Percentiles rank a stretch among this genome's conserved stretches.
phyloP scores from a whole-genome alignment of 1,140 invertebrate genomes.

The Sminthurinus signatus region DNA sequence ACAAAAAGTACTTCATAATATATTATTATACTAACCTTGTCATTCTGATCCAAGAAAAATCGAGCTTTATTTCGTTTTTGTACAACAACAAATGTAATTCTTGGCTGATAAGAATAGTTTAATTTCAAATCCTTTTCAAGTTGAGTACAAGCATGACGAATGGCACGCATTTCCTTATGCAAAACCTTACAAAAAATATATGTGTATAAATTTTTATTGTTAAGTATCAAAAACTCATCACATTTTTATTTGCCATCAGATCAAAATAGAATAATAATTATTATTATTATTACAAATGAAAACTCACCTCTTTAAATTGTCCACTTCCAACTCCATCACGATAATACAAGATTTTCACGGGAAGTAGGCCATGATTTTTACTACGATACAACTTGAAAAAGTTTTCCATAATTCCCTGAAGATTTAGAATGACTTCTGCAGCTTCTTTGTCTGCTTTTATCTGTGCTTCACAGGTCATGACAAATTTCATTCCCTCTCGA shows the following conservation, averaged over 20 bases:
- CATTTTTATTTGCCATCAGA: neutral
- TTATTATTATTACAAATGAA: neutral
- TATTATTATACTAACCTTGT: constrained; percentile 81
- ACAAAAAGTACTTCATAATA: constrained; percentile 55
- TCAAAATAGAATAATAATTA: neutral
- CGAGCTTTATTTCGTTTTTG: constrained; percentile 51
- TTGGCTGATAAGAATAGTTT: constrained; percentile 57
- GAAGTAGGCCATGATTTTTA: constrained; percentile 30
- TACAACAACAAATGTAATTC: constrained; percentile 52
- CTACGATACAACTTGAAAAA: constrained; percentile 41
- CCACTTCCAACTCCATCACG: constrained; percentile 50
- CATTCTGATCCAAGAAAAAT: constrained; percentile 67
- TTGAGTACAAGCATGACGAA: constrained; percentile 60
- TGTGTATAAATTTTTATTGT: neutral
- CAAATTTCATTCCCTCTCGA: constrained; percentile 30
- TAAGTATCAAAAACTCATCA: neutral
- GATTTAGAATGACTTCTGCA: constrained; percentile 43
- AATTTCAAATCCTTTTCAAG: constrained; percentile 49
- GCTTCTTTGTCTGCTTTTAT: constrained; percentile 30
- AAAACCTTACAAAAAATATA: constrained; percentile 45
- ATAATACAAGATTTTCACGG: constrained; percentile 47
- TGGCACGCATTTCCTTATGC: constrained; percentile 57
- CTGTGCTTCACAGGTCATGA: constrained; percentile 37
- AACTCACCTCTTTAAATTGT: constrained; percentile 46
- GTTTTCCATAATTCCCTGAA: constrained; percentile 41